Evolutionary conservation across 2,888 invertebrate species (phyloP), one percentile per base, ranked within the genome.

Genomic region (Mythimna ferrago): DNA sequence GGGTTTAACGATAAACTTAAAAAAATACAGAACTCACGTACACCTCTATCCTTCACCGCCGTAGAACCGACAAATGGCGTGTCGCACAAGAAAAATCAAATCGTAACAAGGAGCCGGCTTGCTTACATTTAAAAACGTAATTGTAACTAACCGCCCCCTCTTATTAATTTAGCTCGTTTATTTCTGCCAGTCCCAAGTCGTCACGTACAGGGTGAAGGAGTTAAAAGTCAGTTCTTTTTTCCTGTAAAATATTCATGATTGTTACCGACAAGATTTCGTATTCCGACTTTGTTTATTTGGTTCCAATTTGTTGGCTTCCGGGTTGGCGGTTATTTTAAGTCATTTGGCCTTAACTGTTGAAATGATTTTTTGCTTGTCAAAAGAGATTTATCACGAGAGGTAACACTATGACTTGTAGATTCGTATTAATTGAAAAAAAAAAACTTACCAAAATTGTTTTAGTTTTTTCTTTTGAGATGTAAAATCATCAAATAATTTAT

Each of bases 121-220:
- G 95, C 94, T 95, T 95, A 94, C 95, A 95, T 95, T 95, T 94
- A 95, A 96, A 96, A 95, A 93, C 92, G 94, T 96, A 96, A 96
- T 96, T 96, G 96, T 96, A 95, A 95, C 95, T 95, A 96, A 96
- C 96, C 96, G 92, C 92, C 91, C 95, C 93, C 92, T 93, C 91
- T 95, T 95, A 96, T 96, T 96, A 95, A 96, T 96, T 95, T 93
- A 94, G 90, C 94, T 94, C 96, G 93, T 96, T 94, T 92, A 93
- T 95, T 91, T 90, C 88, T 87, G 89, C 89, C 90, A 89, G 86
- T 92, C 92, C 90, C 89, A 87, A 89, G 88, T 91, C 85, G 91
- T 93, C 93, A 92, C 92, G 92, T 91, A 81, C 76, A 85, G 2
- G 86, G 87, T 90, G 92, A 88, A 77, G 70, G 89, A 92, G 90